Percentiles rank a stretch among this genome's conserved stretches.
These are phyloP conservation scores for Amiota minor DNA, from an alignment of 2,888 invertebrate genomes.

Conservation along the genomic window DNA sequence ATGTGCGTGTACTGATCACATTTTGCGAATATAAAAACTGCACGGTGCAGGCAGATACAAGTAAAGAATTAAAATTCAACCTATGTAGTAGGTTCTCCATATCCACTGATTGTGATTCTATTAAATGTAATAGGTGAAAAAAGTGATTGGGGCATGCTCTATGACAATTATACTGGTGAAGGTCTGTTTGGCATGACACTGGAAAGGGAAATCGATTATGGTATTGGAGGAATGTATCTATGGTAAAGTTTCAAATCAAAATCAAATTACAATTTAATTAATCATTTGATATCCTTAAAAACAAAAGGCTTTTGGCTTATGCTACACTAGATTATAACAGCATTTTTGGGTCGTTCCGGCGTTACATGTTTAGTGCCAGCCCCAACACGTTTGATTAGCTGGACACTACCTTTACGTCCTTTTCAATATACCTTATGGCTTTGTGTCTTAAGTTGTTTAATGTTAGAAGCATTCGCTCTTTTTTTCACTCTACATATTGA, in stretches of 20 bases:
- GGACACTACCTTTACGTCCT: constrained; percentile 78
- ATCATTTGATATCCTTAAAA: not conserved
- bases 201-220: constrained; percentile 77
- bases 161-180: constrained; percentile 78
- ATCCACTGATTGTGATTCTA: not conserved
- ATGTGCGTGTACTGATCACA: constrained; percentile 70
- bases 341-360: constrained; percentile 77
- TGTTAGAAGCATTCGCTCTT: constrained; percentile 73
- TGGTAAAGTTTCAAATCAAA: constrained; percentile 44
- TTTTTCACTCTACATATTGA: constrained; percentile 52
- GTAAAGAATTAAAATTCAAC: constrained; percentile 47
- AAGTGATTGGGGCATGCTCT: constrained; percentile 80
- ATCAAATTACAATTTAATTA: not conserved
- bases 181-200: constrained; percentile 79
- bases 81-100: too few species aligned
- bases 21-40: constrained; percentile 74
- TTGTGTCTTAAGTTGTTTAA: constrained; percentile 74
- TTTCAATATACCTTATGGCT: constrained; percentile 78
- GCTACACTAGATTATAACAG: constrained; percentile 77
- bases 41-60: constrained; percentile 69
- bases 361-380: constrained; percentile 80
- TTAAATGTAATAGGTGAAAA: constrained; percentile 58
- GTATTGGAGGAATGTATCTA: constrained; percentile 57
- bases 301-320: constrained; percentile 78
- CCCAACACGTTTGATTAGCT: constrained; percentile 77